A percentile compares a stretch with the other conserved stretches of the same genome.
These are phyloP conservation scores for Griposia aprilina DNA, from an alignment of 2,888 invertebrate species.

Conservation along the genomic window DNA sequence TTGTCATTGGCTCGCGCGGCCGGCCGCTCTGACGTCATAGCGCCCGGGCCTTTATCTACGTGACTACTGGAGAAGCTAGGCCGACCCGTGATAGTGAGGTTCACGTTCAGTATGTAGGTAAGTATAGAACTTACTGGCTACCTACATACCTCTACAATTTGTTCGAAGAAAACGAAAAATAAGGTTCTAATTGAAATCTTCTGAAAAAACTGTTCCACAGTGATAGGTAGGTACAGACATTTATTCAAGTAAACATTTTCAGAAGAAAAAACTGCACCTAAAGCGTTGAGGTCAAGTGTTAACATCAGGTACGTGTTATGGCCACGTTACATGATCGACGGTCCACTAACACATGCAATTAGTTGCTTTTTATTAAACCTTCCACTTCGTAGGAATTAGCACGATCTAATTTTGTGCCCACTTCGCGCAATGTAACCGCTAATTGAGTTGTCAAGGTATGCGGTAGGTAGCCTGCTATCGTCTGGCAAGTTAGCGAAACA, in stretches of 20 bases:
- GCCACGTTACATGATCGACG: conserved; percentile 52
- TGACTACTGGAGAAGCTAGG: conserved; percentile 74
- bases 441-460: conserved; percentile 86
- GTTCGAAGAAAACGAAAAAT: not conserved
- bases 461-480: conserved; percentile 59
- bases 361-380: conserved; percentile 84
- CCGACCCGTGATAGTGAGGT: conserved; percentile 70
- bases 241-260: not conserved
- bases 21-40: conserved; percentile 88
- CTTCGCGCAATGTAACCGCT: conserved; percentile 82
- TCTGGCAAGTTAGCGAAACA: conserved; percentile 52
- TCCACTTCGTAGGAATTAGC: conserved; percentile 83
- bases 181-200: not conserved
- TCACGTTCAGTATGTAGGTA: conserved; percentile 59
- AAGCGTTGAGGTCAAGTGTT: conserved; percentile 27
- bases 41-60: conserved; percentile 79
- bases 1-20: conserved; percentile 82
- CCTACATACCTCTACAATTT: conserved; percentile 10
- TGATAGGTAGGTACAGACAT: conserved; percentile 6
- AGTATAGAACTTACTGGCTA: conserved; percentile 39
- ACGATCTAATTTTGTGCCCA: conserved; percentile 85
- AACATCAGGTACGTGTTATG: conserved; percentile 35
- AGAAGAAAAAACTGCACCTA: not conserved
- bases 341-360: conserved; percentile 74
- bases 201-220: not conserved